phyloP scores from a whole-genome alignment of 2,888 invertebrate species.

The Gymnocheta viridis region DNA sequence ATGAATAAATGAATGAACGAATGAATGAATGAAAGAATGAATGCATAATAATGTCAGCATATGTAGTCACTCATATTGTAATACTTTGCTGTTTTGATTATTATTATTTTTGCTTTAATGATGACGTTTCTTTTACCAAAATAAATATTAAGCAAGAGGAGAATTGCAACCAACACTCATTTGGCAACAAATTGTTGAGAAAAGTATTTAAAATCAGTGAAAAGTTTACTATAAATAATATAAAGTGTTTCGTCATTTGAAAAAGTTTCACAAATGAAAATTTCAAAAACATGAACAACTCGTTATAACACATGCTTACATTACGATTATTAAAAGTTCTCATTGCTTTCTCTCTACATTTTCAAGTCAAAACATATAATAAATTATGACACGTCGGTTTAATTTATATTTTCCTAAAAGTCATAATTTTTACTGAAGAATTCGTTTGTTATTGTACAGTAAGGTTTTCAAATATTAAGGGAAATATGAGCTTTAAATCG shows the following conservation, averaged over 20 bases:
- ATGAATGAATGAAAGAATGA: slow-evolving; percentile 30
- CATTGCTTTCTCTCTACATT: too few species aligned
- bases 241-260: neutral
- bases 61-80: neutral
- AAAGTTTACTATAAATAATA: neutral
- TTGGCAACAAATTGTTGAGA: neutral
- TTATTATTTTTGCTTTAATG: neutral
- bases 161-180: slow-evolving; percentile 1
- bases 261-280: too few species aligned
- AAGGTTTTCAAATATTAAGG: too few species aligned
- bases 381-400: too few species aligned
- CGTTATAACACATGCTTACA: too few species aligned
- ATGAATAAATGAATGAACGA: slow-evolving; percentile 32
- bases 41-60: slow-evolving; percentile 28
- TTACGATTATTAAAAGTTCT: too few species aligned
- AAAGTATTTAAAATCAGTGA: neutral
- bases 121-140: slow-evolving; percentile 17
- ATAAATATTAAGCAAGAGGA: neutral
- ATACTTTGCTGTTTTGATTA: neutral
- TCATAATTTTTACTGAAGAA: too few species aligned
- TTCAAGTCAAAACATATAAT: too few species aligned
- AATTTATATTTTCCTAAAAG: too few species aligned
- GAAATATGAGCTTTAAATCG: too few species aligned
- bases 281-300: too few species aligned
- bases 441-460: too few species aligned